Percentiles rank a stretch among this genome's conserved stretches.
Conservation (phyloP, 2,113 vertebrate genomes). For the Castor canadensis region DNA sequence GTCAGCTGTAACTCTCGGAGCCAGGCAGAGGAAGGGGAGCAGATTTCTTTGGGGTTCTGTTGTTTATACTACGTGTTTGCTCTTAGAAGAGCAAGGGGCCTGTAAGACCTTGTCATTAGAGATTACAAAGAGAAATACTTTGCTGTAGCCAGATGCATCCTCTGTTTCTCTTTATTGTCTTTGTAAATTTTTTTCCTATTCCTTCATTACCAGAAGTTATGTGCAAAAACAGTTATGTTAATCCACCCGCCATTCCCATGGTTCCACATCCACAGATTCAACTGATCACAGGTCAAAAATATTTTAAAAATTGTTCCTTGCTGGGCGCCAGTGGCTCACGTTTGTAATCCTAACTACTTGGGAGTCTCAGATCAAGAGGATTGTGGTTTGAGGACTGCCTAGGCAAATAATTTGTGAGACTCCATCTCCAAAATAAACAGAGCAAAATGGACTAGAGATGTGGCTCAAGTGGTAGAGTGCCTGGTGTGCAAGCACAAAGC, state of each 20-base stretch:
- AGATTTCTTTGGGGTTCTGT: slow-evolving; percentile 29
- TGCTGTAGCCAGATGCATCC: background rate
- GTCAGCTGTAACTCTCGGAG: background rate
- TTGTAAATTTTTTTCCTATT: background rate
- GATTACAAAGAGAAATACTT: slow-evolving; percentile 17
- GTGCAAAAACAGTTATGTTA: background rate
- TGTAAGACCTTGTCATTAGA: background rate
- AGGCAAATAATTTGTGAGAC: too few species aligned
- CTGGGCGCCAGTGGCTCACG: too few species aligned
- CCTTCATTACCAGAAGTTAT: background rate
- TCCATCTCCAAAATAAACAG: too few species aligned
- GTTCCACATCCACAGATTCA: background rate
- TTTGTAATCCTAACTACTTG: too few species aligned
- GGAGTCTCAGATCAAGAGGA: too few species aligned
- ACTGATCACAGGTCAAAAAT: background rate
- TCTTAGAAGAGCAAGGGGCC: background rate
- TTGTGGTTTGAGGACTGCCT: too few species aligned
- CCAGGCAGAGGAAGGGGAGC: background rate
- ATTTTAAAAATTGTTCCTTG: too few species aligned
- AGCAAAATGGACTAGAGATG: too few species aligned
- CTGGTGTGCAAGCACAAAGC: too few species aligned
- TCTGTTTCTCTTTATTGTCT: slow-evolving; percentile 52
- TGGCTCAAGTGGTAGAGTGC: too few species aligned
- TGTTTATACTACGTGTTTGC: slow-evolving; percentile 59
- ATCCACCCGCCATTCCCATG: background rate